A percentile compares a stretch with the other conserved stretches of the same genome.
Evolutionary conservation across 2,888 invertebrate genomes (phyloP).

Genomic region (Conomelus anceps): DNA sequence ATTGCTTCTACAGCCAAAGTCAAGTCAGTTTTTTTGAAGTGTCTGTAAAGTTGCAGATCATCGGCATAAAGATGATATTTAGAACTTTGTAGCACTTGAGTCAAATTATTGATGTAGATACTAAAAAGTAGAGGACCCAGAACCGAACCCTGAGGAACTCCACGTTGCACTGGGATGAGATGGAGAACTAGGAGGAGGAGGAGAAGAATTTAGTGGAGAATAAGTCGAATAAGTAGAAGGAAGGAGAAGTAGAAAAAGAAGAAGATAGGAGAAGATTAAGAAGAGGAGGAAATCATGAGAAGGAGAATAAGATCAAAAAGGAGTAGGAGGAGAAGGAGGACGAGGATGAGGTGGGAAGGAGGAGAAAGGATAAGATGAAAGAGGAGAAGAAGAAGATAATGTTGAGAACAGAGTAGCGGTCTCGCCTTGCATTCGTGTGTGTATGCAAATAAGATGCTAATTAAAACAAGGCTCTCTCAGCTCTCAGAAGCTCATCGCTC

Average conservation of each 20-base stretch:
- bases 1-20: too few species aligned
- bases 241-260: background rate
- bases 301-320: too few species aligned
- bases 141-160: too few species aligned
- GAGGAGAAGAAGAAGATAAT: background rate
- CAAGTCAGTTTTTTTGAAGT: too few species aligned
- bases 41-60: too few species aligned
- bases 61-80: too few species aligned
- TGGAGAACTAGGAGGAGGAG: background rate
- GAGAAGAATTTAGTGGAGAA: background rate
- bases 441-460: background rate
- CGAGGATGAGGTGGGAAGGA: background rate
- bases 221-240: background rate
- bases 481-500: background rate
- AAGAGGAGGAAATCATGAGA: background rate
- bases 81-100: too few species aligned
- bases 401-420: background rate
- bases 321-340: background rate
- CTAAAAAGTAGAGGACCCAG: too few species aligned
- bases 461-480: background rate
- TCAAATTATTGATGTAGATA: too few species aligned
- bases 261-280: background rate
- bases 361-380: background rate
- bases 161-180: too few species aligned
- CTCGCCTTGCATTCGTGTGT: background rate